These are phyloP conservation scores for Oxystoma pomonae DNA, from an alignment of 2,888 invertebrate genomes.

Conservation along the genomic window DNA sequence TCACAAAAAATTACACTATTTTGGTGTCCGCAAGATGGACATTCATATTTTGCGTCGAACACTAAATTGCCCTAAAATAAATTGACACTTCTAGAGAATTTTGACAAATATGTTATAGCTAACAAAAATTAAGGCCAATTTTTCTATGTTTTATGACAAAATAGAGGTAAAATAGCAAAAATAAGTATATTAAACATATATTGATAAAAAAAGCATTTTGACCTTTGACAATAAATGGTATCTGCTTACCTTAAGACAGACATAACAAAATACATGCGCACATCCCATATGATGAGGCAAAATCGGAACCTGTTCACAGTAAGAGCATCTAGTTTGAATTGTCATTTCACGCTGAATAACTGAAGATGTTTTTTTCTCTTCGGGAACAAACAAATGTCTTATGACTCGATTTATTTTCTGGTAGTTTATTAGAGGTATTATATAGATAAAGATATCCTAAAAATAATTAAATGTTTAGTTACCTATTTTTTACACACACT, in stretches of 20 bases:
- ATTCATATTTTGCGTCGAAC: conserved; percentile 63
- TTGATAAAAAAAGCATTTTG: no score
- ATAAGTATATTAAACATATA: no score
- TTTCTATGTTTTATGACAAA: no score
- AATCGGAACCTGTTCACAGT: conserved; percentile 71
- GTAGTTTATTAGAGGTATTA: conserved; percentile 79
- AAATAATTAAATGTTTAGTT: no score
- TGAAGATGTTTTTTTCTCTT: conserved; percentile 12
- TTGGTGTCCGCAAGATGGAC: conserved; percentile 60
- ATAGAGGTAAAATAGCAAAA: no score
- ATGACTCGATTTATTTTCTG: conserved; percentile 62
- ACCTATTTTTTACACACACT: no score
- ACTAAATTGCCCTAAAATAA: conserved; percentile 62
- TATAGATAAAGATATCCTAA: conserved; percentile 78
- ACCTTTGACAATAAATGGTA: no score
- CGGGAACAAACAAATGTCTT: conserved; percentile 37
- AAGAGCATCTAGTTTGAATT: conserved; percentile 60
- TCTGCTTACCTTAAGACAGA: conserved; percentile 67
- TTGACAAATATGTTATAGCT: no score
- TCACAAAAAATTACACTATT: no score
- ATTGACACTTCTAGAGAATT: no score
- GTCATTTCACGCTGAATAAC: conserved; percentile 45
- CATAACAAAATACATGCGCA: conserved; percentile 83
- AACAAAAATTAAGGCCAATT: no score
- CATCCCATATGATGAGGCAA: conserved; percentile 83